Conservation (phyloP, 2,113 vertebrate genomes). For the Microcebus jonahi region DNA sequence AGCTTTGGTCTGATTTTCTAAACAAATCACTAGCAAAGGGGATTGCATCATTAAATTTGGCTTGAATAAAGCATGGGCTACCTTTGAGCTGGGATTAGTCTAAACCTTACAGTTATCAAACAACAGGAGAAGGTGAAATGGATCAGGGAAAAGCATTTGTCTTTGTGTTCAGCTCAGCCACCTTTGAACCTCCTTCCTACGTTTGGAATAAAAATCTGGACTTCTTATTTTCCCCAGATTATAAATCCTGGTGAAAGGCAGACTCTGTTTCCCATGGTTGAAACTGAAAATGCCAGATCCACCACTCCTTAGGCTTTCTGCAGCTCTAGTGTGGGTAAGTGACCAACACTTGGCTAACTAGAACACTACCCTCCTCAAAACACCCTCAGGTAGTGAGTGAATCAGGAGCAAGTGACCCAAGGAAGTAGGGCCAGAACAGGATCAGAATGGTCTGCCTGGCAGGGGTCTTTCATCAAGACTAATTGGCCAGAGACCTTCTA, state of each 20-base stretch:
- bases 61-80: neutral
- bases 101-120: neutral
- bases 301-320: neutral
- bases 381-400: neutral
- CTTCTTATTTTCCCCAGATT: neutral
- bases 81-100: neutral
- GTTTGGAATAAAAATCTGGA: neutral
- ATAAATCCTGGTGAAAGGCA: conserved; percentile 12
- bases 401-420: neutral
- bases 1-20: neutral
- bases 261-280: neutral
- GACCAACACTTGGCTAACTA: neutral
- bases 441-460: neutral
- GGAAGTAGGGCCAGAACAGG: neutral
- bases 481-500: neutral
- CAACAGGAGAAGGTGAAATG: neutral
- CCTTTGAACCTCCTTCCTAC: neutral
- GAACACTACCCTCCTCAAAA: neutral
- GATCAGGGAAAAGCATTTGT: neutral
- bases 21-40: neutral
- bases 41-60: neutral
- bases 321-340: neutral
- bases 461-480: neutral
- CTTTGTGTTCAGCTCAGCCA: neutral
- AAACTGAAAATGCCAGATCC: neutral